Evolutionary conservation across 2,797 vertebrate genomes (phyloP), one percentile per base, ranked within the genome.

Genomic region (Fistularia tabacaria): DNA sequence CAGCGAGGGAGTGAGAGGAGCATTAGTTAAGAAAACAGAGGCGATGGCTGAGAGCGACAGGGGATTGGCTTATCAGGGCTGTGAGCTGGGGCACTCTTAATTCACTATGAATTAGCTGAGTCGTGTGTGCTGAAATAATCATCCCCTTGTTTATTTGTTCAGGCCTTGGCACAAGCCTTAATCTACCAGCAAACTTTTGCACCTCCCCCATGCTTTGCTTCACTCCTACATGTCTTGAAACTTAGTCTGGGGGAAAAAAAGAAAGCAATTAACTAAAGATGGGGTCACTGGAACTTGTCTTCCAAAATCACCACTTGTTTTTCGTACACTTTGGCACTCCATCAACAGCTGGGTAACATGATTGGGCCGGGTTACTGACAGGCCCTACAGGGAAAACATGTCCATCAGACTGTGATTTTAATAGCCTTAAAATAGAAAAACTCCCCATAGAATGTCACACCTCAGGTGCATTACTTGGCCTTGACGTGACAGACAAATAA

Each of bases 11-110:
- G 74, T 36, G 44, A 59, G 71, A 62, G 74, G 74, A 65, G 84
- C 87, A 91, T 91, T 91, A 91, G 87, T 79, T 79, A 90, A 87
- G 75, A 87, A 88, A 90, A 90, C 86, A 88, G 59, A 82, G 77
- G 62, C 61, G n/a, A 69, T 59, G 59, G 62, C 80, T 1, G 49
- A 69, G 62, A 77, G 75, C 70, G 62, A 57, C 76, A 53, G 67
- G 75, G 73, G 66, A 57, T 69, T 65, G 76, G 85, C 83, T 89
- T 89, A 88, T 84, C 74, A 3, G 67, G 53, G 6, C 64, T 37
- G 66, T 37, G 71, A 84, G 80, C 79, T 7, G 69, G 59, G 71
- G 64, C 67, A 41, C 76, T 80, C 72, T 79, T 83, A 81, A 89
- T 87, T 89, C 85, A 72, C 73, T 76, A 62, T 64, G 82, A 89